Base-by-base conservation (phyloP, 1,140 invertebrate genomes). In the Drosophila mayri region DNA sequence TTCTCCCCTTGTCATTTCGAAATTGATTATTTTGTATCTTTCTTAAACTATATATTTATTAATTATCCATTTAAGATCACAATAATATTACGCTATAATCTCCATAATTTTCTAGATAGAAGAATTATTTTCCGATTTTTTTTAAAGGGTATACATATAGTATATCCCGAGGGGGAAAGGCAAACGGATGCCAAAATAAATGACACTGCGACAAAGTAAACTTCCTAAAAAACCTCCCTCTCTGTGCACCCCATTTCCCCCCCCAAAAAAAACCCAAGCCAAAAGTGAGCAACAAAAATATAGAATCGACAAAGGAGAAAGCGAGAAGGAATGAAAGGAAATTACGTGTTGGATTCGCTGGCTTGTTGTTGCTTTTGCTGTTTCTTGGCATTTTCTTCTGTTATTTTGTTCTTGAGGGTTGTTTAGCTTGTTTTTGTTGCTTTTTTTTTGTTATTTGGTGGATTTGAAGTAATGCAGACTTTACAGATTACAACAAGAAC, bases 151-250 rank as follows among this genome's bases (percentile, higher is more conserved):
- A 55, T 55, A 1, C 7, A 6, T 49, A 3, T 12, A 3, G 3
- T 7, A 16, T 7, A 3, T n/a, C n/a, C n/a, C n/a, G 0, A 1
- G 8, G 32, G 30, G 35, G 14, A 37, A 63, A 35, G 58, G 6
- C 32, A 41, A 57, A 54, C 61, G 35, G 79, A 74, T 83, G 84
- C 79, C 76, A 80, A 87, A 87, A 87, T 87, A 87, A 87, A 87
- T 87, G 84, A 83, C 83, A 87, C 83, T 87, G 84, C 83, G 83
- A 87, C 83, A 87, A 87, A 87, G 84, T 87, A 88, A 87, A 87
- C 79, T 87, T 87, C 79, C 83, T 73, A 50, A 6, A 57, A 55
- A 54, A 5, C 61, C 12, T 14, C 10, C 30, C 50, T 2, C 37
- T 4, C 14, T 7, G 44, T 16, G 9, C 10, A 4, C 20, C 11